Conservation (phyloP, 1,140 invertebrate genomes). For the Wasmannia auropunctata region DNA sequence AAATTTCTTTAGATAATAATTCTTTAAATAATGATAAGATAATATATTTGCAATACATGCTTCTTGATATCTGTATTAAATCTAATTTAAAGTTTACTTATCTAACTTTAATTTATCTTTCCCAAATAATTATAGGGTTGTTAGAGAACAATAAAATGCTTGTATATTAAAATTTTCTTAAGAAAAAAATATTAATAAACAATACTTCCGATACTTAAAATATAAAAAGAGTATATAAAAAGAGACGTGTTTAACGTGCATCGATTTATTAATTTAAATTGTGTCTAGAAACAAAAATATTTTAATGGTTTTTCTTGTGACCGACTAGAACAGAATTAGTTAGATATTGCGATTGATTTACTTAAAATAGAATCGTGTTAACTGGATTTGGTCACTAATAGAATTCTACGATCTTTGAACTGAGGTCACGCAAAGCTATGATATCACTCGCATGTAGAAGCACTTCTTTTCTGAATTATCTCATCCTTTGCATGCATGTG, state of each 20-base stretch:
- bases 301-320: not conserved
- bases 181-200: not conserved
- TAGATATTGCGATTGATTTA: not conserved
- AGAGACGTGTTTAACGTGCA: too few species aligned
- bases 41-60: not conserved
- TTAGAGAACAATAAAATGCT: too few species aligned
- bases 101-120: not conserved
- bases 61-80: not conserved
- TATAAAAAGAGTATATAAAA: not conserved
- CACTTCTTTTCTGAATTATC: constrained; percentile 72
- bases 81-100: not conserved
- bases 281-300: not conserved
- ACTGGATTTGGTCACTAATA: constrained; percentile 15
- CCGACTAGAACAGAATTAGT: not conserved
- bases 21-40: constrained; percentile 5
- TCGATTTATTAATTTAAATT: not conserved
- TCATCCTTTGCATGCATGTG: constrained; percentile 66
- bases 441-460: constrained; percentile 28
- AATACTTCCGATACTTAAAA: not conserved
- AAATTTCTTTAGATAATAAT: not conserved
- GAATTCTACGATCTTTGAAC: constrained; percentile 17
- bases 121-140: not conserved
- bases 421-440: constrained; percentile 33
- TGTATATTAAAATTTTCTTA: not conserved
- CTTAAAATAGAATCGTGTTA: not conserved